phyloP scores from a whole-genome alignment of 2,888 invertebrate genomes.

The Linyphia triangularis region DNA sequence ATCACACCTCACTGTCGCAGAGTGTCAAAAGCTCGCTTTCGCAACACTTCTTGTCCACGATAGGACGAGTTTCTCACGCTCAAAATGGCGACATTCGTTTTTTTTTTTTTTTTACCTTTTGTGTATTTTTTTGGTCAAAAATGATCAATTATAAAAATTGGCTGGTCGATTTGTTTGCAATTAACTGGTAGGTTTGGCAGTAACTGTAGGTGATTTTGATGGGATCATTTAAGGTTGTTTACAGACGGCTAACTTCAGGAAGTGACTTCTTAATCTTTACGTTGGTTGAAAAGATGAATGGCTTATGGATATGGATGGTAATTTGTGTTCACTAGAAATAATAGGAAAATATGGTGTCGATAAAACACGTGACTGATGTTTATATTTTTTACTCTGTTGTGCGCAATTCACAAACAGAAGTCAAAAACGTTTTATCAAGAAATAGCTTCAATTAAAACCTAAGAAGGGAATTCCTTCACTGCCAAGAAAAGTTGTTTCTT shows the following conservation, averaged over 20 bases:
- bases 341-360: too few relatives aligned
- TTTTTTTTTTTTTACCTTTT: background rate
- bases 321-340: background rate
- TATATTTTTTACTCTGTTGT: too few relatives aligned
- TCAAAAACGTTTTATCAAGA: too few relatives aligned
- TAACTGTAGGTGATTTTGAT: background rate
- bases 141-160: constrained; percentile 39
- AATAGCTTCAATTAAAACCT: too few relatives aligned
- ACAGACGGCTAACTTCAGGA: background rate
- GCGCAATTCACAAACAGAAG: too few relatives aligned
- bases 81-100: background rate
- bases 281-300: background rate
- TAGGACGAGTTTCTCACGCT: constrained; percentile 7
- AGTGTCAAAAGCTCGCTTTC: background rate
- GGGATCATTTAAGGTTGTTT: background rate
- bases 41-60: constrained; percentile 5
- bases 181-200: background rate
- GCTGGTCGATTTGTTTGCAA: constrained; percentile 16
- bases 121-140: background rate
- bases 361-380: too few relatives aligned
- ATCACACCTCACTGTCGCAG: background rate
- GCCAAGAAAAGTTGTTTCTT: too few relatives aligned
- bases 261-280: background rate
- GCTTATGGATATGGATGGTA: too few relatives aligned
- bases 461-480: too few relatives aligned